A percentile compares a stretch with the other conserved stretches of the same genome.
These are phyloP conservation scores for Oxyura jamaicensis DNA, from an alignment of 2,113 vertebrate species.

Conservation along the genomic window DNA sequence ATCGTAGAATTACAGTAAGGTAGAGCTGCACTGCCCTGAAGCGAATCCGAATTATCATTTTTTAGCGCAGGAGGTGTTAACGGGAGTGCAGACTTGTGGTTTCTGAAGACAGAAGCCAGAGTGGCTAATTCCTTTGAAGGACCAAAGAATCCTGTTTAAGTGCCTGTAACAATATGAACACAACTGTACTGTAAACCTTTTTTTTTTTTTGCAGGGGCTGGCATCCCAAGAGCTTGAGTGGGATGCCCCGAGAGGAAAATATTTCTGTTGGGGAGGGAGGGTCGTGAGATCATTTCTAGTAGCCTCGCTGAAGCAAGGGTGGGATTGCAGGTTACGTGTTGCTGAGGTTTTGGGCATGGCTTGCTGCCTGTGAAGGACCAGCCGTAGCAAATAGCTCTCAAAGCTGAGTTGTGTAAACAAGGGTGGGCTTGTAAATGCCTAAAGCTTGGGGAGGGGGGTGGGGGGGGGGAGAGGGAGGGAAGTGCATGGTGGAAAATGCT, in stretches of 20 bases:
- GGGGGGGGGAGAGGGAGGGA: not conserved
- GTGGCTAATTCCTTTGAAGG: constrained; percentile 73
- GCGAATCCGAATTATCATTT: not conserved
- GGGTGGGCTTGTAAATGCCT: not conserved
- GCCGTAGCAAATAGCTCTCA: not conserved
- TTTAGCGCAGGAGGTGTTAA: constrained; percentile 36
- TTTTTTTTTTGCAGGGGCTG: constrained; percentile 26
- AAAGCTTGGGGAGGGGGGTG: not conserved
- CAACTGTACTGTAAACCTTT: constrained; percentile 70
- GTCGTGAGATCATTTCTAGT: constrained; percentile 50
- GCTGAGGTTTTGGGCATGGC: not conserved
- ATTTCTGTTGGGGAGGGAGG: not conserved
- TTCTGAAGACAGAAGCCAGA: constrained; percentile 66
- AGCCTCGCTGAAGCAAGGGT: not conserved
- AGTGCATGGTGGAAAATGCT: not conserved
- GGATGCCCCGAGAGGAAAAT: constrained; percentile 9
- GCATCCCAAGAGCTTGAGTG: constrained; percentile 41
- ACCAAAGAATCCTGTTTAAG: constrained; percentile 77
- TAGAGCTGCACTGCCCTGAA: constrained; percentile 71
- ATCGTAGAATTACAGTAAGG: constrained; percentile 52
- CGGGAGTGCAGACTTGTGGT: constrained; percentile 67
- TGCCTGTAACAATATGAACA: constrained; percentile 74
- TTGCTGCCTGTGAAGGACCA: constrained; percentile 15
- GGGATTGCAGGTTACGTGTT: not conserved
- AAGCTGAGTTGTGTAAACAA: not conserved